Conservation (phyloP, 2,888 invertebrate species). For the Drosophila sordidula region DNA sequence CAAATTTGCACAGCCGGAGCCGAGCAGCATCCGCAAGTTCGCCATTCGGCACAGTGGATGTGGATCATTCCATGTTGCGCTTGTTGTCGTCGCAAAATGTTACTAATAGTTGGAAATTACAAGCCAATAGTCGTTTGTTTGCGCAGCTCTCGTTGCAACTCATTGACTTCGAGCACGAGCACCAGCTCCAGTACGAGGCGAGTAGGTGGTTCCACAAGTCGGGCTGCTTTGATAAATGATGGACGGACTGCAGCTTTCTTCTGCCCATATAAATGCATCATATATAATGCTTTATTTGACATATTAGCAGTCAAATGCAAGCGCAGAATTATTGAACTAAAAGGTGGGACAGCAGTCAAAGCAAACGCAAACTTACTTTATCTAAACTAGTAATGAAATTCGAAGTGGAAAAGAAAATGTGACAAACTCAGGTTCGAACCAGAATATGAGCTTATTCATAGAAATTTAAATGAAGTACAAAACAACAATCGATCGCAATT, state of each 20-base stretch:
- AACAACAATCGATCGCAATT: no score
- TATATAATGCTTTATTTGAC: slow-evolving; percentile 62
- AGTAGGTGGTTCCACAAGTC: slow-evolving; percentile 42
- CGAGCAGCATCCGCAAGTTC: slow-evolving; percentile 14
- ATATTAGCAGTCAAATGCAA: slow-evolving; percentile 57
- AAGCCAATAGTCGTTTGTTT: slow-evolving; percentile 70
- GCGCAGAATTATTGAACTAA: slow-evolving; percentile 10
- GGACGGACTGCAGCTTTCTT: slow-evolving; percentile 40
- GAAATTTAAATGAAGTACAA: no score
- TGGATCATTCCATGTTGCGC: slow-evolving; percentile 67
- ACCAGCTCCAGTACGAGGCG: slow-evolving; percentile 5
- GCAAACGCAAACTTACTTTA: not conserved
- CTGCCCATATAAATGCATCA: slow-evolving; percentile 51
- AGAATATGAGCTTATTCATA: no score
- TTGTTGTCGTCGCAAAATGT: slow-evolving; percentile 76
- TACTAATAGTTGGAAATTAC: slow-evolving; percentile 80
- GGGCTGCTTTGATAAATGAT: slow-evolving; percentile 64
- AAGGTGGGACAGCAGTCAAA: not conserved
- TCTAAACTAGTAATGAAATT: no score
- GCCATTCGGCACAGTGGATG: slow-evolving; percentile 31
- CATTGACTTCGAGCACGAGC: slow-evolving; percentile 32
- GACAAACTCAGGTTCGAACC: no score
- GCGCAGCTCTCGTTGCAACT: slow-evolving; percentile 12
- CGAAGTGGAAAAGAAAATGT: no score
- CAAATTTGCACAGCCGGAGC: slow-evolving; percentile 74